These are phyloP conservation scores for Keiferia lycopersicella DNA, from an alignment of 2,888 invertebrate species.

Conservation along the genomic window DNA sequence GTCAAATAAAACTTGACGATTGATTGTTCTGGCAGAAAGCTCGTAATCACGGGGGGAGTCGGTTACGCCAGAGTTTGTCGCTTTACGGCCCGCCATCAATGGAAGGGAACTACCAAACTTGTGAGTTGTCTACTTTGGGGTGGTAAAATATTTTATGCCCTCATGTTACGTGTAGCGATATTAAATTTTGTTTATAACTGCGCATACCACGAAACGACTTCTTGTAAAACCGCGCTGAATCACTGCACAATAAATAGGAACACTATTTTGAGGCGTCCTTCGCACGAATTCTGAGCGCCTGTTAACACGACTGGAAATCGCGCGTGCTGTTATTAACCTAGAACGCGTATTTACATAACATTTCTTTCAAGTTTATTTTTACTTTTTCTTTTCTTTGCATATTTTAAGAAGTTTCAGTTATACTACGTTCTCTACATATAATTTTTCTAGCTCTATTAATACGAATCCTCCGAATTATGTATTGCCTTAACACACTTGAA, in stretches of 20 bases:
- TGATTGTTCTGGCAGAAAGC: constrained; percentile 71
- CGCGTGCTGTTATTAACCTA: constrained; percentile 62
- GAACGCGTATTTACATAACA: constrained; percentile 55
- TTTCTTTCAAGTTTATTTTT: constrained; percentile 41
- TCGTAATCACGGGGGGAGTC: constrained; percentile 64
- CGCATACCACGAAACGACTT: constrained; percentile 26
- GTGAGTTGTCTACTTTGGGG: constrained; percentile 43
- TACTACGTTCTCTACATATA: constrained; percentile 35
- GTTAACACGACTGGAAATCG: constrained; percentile 68
- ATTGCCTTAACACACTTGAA: constrained; percentile 55
- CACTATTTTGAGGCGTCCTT: constrained; percentile 76
- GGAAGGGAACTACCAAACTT: constrained; percentile 50
- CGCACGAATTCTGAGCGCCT: constrained; percentile 64
- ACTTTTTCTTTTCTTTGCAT: constrained; percentile 35
- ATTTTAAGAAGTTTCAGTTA: constrained; percentile 35
- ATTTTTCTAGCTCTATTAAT: constrained; percentile 46
- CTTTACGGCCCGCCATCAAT: constrained; percentile 53
- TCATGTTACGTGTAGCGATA: constrained; percentile 41
- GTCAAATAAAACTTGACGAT: constrained; percentile 79
- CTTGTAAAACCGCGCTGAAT: constrained; percentile 55
- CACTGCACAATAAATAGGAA: constrained; percentile 66
- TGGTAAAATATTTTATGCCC: constrained; percentile 49
- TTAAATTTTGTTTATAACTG: constrained; percentile 48
- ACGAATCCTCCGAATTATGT: constrained; percentile 64
- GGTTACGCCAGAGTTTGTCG: constrained; percentile 57